Conservation (phyloP, 2,888 invertebrate species). For the Sinhomidia bicolor region DNA sequence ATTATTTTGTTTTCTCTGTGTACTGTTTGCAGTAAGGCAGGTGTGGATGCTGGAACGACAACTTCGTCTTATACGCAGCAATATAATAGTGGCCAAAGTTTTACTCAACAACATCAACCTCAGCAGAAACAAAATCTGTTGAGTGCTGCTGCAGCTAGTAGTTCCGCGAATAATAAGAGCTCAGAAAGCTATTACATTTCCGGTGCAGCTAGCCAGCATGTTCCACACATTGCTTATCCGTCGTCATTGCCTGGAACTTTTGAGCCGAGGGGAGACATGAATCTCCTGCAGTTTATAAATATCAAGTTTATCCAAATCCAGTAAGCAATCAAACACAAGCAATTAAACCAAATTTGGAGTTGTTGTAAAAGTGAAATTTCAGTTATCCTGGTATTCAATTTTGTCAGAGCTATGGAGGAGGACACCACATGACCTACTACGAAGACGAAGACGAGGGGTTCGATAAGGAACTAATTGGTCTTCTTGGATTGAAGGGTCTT, state of each 20-base stretch:
- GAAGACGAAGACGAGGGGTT: constrained; percentile 71
- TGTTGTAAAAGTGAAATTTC: constrained; percentile 18
- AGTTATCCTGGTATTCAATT: not conserved
- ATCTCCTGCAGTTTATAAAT: constrained; percentile 61
- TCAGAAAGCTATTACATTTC: constrained; percentile 39
- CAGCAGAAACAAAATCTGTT: constrained; percentile 44
- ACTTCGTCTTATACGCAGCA: constrained; percentile 15
- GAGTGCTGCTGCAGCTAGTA: not conserved
- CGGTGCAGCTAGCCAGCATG: not conserved
- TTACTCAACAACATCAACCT: not conserved
- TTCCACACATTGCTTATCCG: not conserved
- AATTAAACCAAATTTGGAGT: not conserved
- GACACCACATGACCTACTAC: constrained; percentile 49
- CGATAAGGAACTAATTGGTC: constrained; percentile 73
- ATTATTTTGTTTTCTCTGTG: not conserved
- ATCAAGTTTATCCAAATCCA: constrained; percentile 70
- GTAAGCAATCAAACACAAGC: constrained; percentile 42
- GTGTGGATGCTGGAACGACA: not conserved
- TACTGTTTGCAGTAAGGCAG: not conserved
- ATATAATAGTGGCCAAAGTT: constrained; percentile 21
- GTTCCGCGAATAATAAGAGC: not conserved
- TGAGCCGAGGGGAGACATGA: constrained; percentile 65
- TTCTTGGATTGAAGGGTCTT: constrained; percentile 73
- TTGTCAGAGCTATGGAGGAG: constrained; percentile 44
- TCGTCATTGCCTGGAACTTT: constrained; percentile 17